Evolutionary conservation across 2,888 invertebrate species (phyloP).

Genomic region (Pachycephus smyrnensis): DNA sequence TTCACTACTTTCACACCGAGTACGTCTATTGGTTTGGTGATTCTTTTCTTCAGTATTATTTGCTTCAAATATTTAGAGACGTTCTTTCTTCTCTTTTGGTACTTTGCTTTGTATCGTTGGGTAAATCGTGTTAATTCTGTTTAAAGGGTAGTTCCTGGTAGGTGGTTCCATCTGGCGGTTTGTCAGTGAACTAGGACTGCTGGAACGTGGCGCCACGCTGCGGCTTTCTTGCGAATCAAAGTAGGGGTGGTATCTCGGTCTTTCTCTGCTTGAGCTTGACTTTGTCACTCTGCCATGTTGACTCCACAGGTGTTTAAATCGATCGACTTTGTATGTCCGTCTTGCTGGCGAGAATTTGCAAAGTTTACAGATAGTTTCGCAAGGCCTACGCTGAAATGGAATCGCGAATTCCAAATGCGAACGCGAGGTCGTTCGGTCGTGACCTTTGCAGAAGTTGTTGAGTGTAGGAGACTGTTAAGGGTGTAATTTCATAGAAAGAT

Average conservation of each 20-base stretch:
- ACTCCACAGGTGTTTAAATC: constrained; percentile 33
- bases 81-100: neutral
- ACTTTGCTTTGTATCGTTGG: neutral
- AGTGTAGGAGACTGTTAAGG: neutral
- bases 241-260: neutral
- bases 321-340: neutral
- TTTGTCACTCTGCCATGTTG: neutral
- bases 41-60: neutral
- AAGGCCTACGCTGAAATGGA: neutral
- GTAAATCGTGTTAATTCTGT: too few relatives aligned
- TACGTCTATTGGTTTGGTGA: neutral
- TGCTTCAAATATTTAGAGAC: neutral
- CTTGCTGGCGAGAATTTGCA: neutral
- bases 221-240: neutral
- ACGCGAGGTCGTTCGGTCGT: neutral
- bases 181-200: neutral
- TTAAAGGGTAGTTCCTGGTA: neutral
- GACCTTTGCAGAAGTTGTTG: neutral
- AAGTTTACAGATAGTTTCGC: neutral
- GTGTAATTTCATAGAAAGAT: neutral
- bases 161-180: neutral
- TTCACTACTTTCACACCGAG: constrained; percentile 33
- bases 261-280: neutral
- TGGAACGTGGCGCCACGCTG: neutral
- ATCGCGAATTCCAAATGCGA: neutral